These are phyloP conservation scores for Tachystola acroxantha DNA, from an alignment of 2,888 invertebrate species.

Conservation along the genomic window DNA sequence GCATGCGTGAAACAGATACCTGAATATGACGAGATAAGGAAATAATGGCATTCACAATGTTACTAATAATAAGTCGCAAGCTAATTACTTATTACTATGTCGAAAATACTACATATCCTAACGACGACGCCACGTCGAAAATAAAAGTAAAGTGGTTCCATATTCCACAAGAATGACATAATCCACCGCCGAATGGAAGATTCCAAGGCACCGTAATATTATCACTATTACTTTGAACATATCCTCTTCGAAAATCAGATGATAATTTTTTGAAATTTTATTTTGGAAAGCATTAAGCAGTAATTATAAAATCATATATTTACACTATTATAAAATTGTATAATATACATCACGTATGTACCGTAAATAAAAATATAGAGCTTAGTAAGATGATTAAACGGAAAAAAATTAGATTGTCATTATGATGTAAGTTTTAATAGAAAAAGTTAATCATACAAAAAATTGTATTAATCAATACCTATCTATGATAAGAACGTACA, in stretches of 20 bases:
- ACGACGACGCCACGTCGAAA: conserved; percentile 36
- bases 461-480: conserved; percentile 67
- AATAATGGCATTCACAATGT: conserved; percentile 15
- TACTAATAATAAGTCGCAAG: conserved; percentile 26
- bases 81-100: conserved; percentile 18
- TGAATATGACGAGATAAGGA: conserved; percentile 45
- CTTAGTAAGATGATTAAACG: conserved; percentile 73
- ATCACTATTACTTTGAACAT: conserved; percentile 38
- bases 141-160: not conserved
- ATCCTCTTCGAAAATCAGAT: conserved; percentile 39
- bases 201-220: conserved; percentile 10
- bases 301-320: conserved; percentile 68
- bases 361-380: conserved; percentile 71
- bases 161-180: not conserved
- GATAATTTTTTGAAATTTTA: conserved; percentile 39
- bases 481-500: conserved; percentile 62
- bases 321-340: conserved; percentile 73
- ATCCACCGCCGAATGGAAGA: not conserved
- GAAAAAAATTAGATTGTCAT: conserved; percentile 64
- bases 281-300: conserved; percentile 55
- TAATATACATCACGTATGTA: conserved; percentile 70
- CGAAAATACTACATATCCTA: conserved; percentile 39
- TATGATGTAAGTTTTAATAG: conserved; percentile 63
- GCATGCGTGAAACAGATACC: conserved; percentile 67
- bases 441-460: conserved; percentile 62